Base-by-base conservation (phyloP, 2,888 invertebrate genomes). In the Cantharis rustica region DNA sequence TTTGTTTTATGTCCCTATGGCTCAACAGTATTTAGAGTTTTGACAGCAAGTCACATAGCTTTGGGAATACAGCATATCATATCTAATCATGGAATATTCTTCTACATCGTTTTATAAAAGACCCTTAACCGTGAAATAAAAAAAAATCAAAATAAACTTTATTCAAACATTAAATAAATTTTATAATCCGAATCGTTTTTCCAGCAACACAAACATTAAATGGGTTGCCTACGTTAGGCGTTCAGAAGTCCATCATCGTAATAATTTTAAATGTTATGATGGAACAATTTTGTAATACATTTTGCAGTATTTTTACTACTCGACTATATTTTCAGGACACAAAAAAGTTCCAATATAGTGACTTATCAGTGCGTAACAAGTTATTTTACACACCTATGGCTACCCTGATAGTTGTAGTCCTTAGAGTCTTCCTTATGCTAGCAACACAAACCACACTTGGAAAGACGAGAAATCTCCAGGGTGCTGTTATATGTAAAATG, bases 301-400 rank as follows among this genome's bases (percentile, higher is more conserved):
- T 13, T 31, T 31, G 11, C 13, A 31, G 13, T 4, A 31, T 31
- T 47, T 47, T n/a, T 47, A n/a, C n/a, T 47, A n/a, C 47, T n/a
- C 47, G 47, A 2, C n/a, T 47, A n/a, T 47, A 47, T 47, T 47
- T 47, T 47, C 47, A n/a, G 2, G 47, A n/a, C 7, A 47, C 47
- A n/a, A 47, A 47, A 47, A 62, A 72, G 71, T 68, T 72, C 71
- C 74, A 77, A 77, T 75, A 78, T 76, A 68, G 75, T 73, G 62
- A 77, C 72, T 82, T 83, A 84, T 84, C 86, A 84, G 84, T 85
- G 86, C 85, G 86, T 87, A 87, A 87, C 86, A 87, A 85, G 87
- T 88, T 88, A 88, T 88, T 88, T 88, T 88, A 88, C 88, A 88
- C 88, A 87, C 87, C 88, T 88, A 87, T 88, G 88, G 86, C 83